phyloP scores from a whole-genome alignment of 2,113 vertebrate species.

The Oreochromis tanganicae region DNA sequence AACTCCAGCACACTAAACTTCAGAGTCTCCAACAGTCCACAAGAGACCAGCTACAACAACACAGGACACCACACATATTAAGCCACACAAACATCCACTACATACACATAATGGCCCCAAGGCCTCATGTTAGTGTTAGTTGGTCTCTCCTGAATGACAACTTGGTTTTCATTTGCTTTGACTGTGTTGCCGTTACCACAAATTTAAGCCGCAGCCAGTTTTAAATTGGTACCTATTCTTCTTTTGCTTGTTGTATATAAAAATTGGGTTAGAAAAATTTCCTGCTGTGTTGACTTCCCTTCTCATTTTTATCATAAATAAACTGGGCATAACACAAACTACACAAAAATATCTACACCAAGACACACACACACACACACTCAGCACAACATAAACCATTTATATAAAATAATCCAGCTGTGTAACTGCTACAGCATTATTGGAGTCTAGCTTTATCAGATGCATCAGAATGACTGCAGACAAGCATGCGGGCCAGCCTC shows the following conservation, averaged over 20 bases:
- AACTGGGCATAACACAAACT: neutral
- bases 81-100: neutral
- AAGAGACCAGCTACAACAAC: slow-evolving; percentile 84
- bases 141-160: neutral
- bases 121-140: neutral
- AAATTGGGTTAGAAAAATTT: neutral
- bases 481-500: slow-evolving; percentile 40
- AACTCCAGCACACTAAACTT: slow-evolving; percentile 97
- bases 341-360: neutral
- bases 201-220: neutral
- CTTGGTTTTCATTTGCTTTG: neutral
- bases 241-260: neutral
- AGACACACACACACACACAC: neutral
- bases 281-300: neutral
- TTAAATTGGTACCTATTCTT: neutral
- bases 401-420: neutral
- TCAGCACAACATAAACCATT: neutral
- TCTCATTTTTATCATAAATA: neutral
- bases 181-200: neutral
- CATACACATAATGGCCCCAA: neutral
- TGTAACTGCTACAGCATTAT: neutral
- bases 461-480: neutral
- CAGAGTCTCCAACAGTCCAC: slow-evolving; percentile 90
- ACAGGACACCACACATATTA: slow-evolving; percentile 31
- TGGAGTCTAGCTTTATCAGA: neutral